phyloP scores from a whole-genome alignment of 2,888 invertebrate genomes.

The Unio pictorum region DNA sequence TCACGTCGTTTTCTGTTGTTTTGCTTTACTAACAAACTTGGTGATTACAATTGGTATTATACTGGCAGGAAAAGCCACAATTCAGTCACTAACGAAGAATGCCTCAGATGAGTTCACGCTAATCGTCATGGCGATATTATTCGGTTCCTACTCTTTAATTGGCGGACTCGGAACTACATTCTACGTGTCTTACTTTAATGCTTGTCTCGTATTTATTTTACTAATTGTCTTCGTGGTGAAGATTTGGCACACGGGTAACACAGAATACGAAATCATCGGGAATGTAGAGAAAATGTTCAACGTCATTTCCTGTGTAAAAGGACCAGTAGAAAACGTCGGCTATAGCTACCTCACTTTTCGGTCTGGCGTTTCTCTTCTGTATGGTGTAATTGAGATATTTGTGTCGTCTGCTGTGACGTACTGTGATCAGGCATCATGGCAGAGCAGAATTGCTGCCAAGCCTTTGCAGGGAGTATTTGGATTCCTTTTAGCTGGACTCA shows the following conservation, averaged over 20 bases:
- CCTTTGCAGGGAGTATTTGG: slow-evolving; percentile 70
- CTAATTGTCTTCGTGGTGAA: slow-evolving; percentile 65
- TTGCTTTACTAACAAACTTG: slow-evolving; percentile 64
- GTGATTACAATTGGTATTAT: slow-evolving; percentile 64
- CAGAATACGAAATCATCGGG: slow-evolving; percentile 49
- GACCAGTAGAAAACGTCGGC: slow-evolving; percentile 60
- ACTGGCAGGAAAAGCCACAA: slow-evolving; percentile 60
- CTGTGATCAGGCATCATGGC: slow-evolving; percentile 71
- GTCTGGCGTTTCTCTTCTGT: slow-evolving; percentile 60
- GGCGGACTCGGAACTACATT: slow-evolving; percentile 69
- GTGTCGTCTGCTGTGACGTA: slow-evolving; percentile 67
- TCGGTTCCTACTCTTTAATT: slow-evolving; percentile 66
- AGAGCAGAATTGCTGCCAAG: slow-evolving; percentile 70
- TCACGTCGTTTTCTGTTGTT: slow-evolving; percentile 64
- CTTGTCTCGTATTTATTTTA: slow-evolving; percentile 63
- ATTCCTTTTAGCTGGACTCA: slow-evolving; percentile 68
- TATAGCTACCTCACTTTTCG: slow-evolving; percentile 63
- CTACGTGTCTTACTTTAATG: slow-evolving; percentile 68
- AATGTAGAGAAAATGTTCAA: slow-evolving; percentile 58
- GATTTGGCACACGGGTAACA: slow-evolving; percentile 57
- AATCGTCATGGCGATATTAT: slow-evolving; percentile 63
- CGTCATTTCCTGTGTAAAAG: slow-evolving; percentile 58
- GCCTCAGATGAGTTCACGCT: slow-evolving; percentile 63
- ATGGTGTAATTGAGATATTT: slow-evolving; percentile 67
- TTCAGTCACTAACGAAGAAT: slow-evolving; percentile 59